phyloP scores from a whole-genome alignment of 2,888 invertebrate species.

The Nemurella pictetii region DNA sequence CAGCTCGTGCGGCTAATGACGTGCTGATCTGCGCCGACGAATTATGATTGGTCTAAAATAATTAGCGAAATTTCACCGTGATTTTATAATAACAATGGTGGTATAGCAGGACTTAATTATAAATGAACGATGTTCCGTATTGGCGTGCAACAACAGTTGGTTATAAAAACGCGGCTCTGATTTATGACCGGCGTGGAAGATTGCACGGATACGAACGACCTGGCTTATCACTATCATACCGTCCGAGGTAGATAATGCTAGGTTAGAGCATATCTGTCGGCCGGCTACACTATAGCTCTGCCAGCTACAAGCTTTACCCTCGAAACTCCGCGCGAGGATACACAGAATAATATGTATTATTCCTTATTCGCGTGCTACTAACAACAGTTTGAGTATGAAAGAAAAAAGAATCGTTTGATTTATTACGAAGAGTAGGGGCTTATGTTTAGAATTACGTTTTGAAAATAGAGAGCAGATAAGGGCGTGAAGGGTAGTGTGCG shows the following conservation, averaged over 20 bases:
- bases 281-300: too few relatives aligned
- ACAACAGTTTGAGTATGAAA: conserved; percentile 27
- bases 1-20: not conserved
- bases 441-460: conserved; percentile 22
- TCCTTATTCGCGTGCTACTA: conserved; percentile 7
- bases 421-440: conserved; percentile 11
- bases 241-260: not conserved
- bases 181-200: conserved; percentile 21
- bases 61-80: not conserved
- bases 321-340: not conserved
- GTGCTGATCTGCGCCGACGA: not conserved
- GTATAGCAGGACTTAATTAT: not conserved
- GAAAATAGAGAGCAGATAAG: conserved; percentile 4
- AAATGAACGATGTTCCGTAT: not conserved
- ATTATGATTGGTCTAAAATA: not conserved
- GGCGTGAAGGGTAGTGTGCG: conserved; percentile 3
- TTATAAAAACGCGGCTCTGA: conserved; percentile 16
- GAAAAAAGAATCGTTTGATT: conserved; percentile 16
- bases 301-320: too few relatives aligned
- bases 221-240: not conserved
- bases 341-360: conserved; percentile 20
- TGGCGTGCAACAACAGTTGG: conserved; percentile 31
- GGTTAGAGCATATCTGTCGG: conserved; percentile 16
- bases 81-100: not conserved
- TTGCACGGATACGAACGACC: conserved; percentile 8